phyloP scores from a whole-genome alignment of 2,797 vertebrate genomes.

The Chloroceryle inda region DNA sequence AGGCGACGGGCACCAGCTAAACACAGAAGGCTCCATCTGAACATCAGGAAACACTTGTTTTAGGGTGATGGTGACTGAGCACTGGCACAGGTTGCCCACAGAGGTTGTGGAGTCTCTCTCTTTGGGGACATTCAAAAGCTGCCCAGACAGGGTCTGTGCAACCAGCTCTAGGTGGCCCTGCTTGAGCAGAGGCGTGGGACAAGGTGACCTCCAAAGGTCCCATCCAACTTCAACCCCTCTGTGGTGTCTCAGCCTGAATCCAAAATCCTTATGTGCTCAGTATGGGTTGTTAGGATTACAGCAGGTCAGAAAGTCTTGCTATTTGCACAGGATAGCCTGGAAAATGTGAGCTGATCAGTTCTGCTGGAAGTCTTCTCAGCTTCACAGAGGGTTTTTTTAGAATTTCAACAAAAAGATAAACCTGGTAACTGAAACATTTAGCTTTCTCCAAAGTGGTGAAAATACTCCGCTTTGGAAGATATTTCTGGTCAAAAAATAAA shows the following conservation, averaged over 20 bases:
- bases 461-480: constrained; percentile 51
- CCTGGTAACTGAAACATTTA: constrained; percentile 21
- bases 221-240: background rate
- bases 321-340: background rate
- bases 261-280: fast-evolving
- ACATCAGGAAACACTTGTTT: background rate
- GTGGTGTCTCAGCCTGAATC: background rate
- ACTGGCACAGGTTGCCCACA: background rate
- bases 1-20: background rate
- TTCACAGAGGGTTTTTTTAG: background rate
- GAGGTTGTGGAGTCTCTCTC: background rate
- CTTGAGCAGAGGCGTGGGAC: background rate
- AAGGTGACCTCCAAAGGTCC: background rate
- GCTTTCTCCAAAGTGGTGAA: constrained; percentile 11
- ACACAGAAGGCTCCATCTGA: background rate
- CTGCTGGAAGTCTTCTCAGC: background rate
- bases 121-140: background rate
- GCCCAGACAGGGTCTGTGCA: fast-evolving
- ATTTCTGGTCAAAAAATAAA: constrained; percentile 57
- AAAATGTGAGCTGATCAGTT: background rate
- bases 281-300: fast-evolving
- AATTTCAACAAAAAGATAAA: background rate
- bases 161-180: background rate
- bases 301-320: background rate
- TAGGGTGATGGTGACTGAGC: background rate